phyloP scores from a whole-genome alignment of 2,113 vertebrate genomes.

The Hemiscyllium ocellatum region DNA sequence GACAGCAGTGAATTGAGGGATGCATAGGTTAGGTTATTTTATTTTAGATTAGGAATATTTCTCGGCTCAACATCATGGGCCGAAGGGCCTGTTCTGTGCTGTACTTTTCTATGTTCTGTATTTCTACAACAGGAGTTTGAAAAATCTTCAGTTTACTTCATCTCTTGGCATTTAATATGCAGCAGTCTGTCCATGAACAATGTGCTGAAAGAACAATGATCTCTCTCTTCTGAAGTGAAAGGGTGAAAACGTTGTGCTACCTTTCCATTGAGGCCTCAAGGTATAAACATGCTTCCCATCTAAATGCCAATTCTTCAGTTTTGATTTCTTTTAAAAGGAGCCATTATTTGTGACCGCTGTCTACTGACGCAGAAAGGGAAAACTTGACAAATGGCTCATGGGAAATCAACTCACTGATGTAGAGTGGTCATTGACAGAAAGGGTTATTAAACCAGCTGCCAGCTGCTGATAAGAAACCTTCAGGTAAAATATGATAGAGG shows the following conservation, averaged over 20 bases:
- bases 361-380: neutral
- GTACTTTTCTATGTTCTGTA: neutral
- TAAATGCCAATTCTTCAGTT: neutral
- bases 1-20: too few species aligned
- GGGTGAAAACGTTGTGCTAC: neutral
- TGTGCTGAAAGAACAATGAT: neutral
- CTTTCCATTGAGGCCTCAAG: neutral
- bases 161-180: neutral
- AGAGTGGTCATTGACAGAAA: neutral
- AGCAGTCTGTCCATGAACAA: neutral
- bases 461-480: slow-evolving; percentile 34
- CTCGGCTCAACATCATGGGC: too few species aligned
- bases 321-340: neutral
- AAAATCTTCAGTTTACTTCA: neutral
- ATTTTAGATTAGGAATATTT: too few species aligned
- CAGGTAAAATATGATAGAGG: slow-evolving; percentile 2
- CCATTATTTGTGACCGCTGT: neutral
- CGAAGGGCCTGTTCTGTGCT: too few species aligned
- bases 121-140: neutral
- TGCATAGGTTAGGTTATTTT: too few species aligned
- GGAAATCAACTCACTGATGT: slow-evolving; percentile 21
- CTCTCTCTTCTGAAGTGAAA: neutral
- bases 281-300: neutral
- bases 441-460: neutral
- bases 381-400: neutral